Conservation (phyloP, 2,113 vertebrate genomes). For the Oenanthe oenanthe region DNA sequence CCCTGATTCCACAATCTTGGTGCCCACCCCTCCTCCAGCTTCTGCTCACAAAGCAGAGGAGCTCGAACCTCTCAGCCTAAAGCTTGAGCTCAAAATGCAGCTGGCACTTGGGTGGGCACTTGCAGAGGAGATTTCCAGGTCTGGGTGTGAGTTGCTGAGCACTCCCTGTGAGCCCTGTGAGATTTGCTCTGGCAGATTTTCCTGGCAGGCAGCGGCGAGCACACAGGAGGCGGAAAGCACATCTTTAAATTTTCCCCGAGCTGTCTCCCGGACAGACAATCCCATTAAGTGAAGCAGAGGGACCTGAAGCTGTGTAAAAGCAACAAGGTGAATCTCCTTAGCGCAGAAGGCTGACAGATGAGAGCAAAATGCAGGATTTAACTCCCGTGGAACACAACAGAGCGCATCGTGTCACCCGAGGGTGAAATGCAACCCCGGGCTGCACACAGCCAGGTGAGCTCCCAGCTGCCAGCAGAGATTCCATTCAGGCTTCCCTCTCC, state of each 20-base stretch:
- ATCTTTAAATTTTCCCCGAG: slow-evolving; percentile 21
- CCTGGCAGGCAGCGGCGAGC: not conserved
- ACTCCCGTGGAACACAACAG: slow-evolving; percentile 28
- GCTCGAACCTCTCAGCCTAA: not conserved
- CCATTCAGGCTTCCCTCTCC: not conserved
- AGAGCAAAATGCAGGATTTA: slow-evolving; percentile 33
- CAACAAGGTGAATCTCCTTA: slow-evolving; percentile 59
- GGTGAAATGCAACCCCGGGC: not conserved
- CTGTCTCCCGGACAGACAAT: slow-evolving; percentile 46
- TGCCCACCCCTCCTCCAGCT: not conserved
- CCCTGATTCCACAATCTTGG: not conserved
- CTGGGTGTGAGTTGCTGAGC: not conserved
- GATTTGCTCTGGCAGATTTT: not conserved
- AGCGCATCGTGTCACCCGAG: not conserved
- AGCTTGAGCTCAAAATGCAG: not conserved
- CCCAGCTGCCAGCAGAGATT: slow-evolving; percentile 9
- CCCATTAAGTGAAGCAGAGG: slow-evolving; percentile 39
- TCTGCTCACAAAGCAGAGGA: not conserved
- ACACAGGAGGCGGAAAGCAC: not conserved
- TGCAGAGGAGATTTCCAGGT: not conserved
- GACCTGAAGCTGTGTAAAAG: slow-evolving; percentile 53
- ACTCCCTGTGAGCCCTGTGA: not conserved
- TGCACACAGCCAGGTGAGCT: not conserved
- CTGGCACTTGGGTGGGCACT: not conserved
- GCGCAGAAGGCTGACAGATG: slow-evolving; percentile 28